phyloP scores from a whole-genome alignment of 2,797 vertebrate genomes.

The Periophthalmus magnuspinnatus region DNA sequence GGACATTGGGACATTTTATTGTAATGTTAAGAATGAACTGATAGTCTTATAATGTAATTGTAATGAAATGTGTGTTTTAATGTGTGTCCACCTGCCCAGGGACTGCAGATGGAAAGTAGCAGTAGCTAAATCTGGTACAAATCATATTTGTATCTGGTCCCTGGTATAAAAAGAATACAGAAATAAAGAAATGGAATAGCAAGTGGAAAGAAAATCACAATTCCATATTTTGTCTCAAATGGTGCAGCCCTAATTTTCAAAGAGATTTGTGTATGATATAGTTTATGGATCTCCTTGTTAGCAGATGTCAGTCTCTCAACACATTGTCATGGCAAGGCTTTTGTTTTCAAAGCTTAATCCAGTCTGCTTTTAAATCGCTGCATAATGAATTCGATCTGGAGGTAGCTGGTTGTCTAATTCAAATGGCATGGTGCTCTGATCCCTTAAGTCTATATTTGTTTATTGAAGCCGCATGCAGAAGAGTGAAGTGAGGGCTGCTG shows the following conservation, averaged over 20 bases:
- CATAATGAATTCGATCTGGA: constrained; percentile 61
- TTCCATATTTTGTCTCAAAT: too few species aligned
- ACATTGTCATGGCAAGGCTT: constrained; percentile 54
- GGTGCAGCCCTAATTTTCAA: neutral
- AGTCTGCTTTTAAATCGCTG: constrained; percentile 66
- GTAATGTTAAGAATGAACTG: too few species aligned
- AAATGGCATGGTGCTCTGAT: constrained; percentile 66
- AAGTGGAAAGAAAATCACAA: too few species aligned
- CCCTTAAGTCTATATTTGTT: constrained; percentile 75
- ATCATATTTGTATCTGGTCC: too few species aligned
- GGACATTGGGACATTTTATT: too few species aligned
- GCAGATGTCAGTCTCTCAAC: constrained; percentile 33
- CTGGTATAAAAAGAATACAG: too few species aligned
- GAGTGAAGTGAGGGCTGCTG: constrained; percentile 52
- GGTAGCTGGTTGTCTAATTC: constrained; percentile 69
- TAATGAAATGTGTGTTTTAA: too few species aligned
- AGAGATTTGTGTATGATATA: neutral
- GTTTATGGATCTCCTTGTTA: constrained; percentile 30
- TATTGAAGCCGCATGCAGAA: constrained; percentile 58
- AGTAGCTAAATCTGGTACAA: too few species aligned
- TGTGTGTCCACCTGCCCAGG: too few species aligned
- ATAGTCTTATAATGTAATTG: too few species aligned
- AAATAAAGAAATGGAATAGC: too few species aligned
- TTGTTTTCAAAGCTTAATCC: constrained; percentile 59
- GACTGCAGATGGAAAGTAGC: too few species aligned